Conservation (phyloP, 2,888 invertebrate species). For the Smittia sp. region DNA sequence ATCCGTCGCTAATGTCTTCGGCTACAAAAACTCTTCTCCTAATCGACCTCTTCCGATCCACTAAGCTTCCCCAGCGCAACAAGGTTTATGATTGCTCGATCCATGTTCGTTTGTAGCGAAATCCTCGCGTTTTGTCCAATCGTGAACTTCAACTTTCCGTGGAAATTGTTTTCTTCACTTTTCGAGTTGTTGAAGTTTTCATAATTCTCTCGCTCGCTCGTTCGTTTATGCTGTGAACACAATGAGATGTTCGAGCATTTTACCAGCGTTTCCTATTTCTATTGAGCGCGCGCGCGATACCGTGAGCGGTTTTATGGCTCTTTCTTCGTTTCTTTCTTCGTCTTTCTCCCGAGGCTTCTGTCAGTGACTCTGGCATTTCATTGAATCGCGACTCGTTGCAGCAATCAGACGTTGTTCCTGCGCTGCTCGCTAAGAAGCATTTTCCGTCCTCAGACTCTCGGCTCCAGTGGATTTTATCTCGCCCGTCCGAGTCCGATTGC, state of each 20-base stretch:
- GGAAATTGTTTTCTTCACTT: neutral
- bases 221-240: constrained; percentile 8
- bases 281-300: constrained; percentile 18
- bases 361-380: neutral
- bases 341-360: neutral
- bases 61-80: neutral
- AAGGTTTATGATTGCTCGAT: neutral
- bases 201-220: neutral
- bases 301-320: constrained; percentile 7
- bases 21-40: neutral
- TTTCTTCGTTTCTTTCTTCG: neutral
- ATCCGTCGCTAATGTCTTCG: neutral
- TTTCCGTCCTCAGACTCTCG: neutral
- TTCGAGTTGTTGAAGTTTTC: neutral
- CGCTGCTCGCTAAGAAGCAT: neutral
- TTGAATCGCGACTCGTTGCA: neutral
- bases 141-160: neutral
- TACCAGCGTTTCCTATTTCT: neutral
- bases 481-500: neutral
- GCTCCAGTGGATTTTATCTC: neutral
- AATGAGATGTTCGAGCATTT: neutral
- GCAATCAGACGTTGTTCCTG: constrained; percentile 18
- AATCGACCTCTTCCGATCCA: neutral
- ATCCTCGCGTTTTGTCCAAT: neutral
- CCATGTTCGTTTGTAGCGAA: neutral